Conservation (phyloP, 2,113 vertebrate genomes). For the Acanthochromis polyacanthus region DNA sequence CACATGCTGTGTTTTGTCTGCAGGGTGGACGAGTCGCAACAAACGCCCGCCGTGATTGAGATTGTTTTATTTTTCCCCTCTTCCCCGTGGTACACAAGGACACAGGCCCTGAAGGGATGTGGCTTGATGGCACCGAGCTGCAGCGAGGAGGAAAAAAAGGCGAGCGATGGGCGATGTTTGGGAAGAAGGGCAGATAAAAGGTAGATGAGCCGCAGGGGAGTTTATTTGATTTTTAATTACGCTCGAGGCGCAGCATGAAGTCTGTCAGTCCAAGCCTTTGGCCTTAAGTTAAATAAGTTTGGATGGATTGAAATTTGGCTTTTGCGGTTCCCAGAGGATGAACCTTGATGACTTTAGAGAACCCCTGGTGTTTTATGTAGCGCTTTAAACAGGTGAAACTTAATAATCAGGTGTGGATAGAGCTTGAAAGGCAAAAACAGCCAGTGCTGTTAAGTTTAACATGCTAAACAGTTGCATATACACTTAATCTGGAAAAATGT, state of each 20-base stretch:
- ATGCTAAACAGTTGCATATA: too few species aligned
- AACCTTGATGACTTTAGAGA: not conserved
- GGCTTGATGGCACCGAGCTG: slow-evolving; percentile 20
- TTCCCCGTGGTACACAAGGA: slow-evolving; percentile 42
- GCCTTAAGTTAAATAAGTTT: not conserved
- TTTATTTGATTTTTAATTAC: slow-evolving; percentile 25
- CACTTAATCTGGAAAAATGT: too few species aligned
- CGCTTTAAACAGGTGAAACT: too few species aligned
- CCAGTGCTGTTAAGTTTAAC: too few species aligned
- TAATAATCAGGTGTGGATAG: too few species aligned
- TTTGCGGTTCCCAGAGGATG: not conserved
- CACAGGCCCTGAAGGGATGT: slow-evolving; percentile 38
- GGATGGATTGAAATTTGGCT: not conserved
- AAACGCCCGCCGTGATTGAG: slow-evolving; percentile 32
- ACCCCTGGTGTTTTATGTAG: not conserved
- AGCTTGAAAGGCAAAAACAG: too few species aligned
- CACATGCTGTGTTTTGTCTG: slow-evolving; percentile 54
- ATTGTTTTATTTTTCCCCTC: slow-evolving; percentile 6
- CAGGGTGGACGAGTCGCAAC: slow-evolving; percentile 42
- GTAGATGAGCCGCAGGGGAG: slow-evolving; percentile 32
- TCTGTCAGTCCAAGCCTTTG: slow-evolving; percentile 19
- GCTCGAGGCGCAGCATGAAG: not conserved
- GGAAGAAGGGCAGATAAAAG: slow-evolving; percentile 42
- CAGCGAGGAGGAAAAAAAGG: slow-evolving; percentile 8
- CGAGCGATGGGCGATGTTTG: slow-evolving; percentile 22